These are phyloP conservation scores for Zaprionus africanus DNA, from an alignment of 1,140 invertebrate species.

Conservation along the genomic window DNA sequence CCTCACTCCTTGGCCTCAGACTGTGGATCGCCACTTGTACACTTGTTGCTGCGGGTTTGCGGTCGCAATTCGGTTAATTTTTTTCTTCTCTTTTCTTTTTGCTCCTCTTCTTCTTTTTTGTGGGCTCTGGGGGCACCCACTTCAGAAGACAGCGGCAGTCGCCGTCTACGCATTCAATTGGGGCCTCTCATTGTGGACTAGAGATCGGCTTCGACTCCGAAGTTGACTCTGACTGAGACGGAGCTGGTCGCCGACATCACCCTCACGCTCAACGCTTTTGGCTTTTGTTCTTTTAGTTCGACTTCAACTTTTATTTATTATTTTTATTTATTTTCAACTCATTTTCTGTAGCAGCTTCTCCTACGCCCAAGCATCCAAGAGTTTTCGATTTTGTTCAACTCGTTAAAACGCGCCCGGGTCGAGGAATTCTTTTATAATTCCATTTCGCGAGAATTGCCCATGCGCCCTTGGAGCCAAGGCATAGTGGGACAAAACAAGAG, in stretches of 20 bases:
- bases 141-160: constrained; percentile 43
- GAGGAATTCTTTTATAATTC: constrained; percentile 84
- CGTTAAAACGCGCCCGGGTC: constrained; percentile 76
- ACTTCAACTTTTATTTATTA: constrained; percentile 62
- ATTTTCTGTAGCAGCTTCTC: constrained; percentile 62
- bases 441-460: constrained; percentile 83
- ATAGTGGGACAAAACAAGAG: constrained; percentile 3
- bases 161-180: constrained; percentile 77
- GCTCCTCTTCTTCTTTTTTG: constrained; percentile 16
- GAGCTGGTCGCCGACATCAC: constrained; percentile 63
- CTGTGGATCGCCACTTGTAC: constrained; percentile 71
- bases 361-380: constrained; percentile 50
- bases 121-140: constrained; percentile 48
- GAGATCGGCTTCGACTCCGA: constrained; percentile 9
- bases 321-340: constrained; percentile 81
- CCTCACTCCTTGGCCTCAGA: constrained; percentile 27
- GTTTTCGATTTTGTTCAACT: constrained; percentile 74
- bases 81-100: constrained; percentile 20
- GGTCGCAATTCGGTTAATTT: constrained; percentile 80
- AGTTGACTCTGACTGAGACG: constrained; percentile 52
- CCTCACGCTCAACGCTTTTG: constrained; percentile 55
- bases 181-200: constrained; percentile 70
- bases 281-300: constrained; percentile 68
- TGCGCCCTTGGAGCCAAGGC: constrained; percentile 76
- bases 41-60: constrained; percentile 83